phyloP scores from a whole-genome alignment of 2,888 invertebrate species.

The Eupithecia inturbata region DNA sequence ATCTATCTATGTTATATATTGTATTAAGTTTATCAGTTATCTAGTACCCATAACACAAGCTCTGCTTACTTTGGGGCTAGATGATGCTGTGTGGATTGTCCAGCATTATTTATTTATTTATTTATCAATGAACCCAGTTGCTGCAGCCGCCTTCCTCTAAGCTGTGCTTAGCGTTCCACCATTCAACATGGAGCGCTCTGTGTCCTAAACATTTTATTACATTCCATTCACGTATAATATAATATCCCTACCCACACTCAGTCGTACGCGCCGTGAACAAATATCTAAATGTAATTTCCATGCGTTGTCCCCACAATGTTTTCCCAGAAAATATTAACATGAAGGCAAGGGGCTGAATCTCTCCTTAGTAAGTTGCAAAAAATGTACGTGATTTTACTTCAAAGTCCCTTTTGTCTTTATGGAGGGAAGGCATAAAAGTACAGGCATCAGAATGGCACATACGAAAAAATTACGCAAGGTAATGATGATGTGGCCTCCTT shows the following conservation, averaged over 20 bases:
- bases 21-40: no score
- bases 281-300: constrained; percentile 85
- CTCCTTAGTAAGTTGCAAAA: constrained; percentile 85
- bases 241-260: constrained; percentile 81
- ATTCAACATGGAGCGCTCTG: constrained; percentile 48
- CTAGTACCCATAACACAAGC: no score
- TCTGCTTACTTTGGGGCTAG: no score
- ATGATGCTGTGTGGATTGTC: no score
- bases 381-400: constrained; percentile 85
- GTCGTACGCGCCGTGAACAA: constrained; percentile 80
- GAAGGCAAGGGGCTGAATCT: constrained; percentile 83
- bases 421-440: constrained; percentile 82
- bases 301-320: constrained; percentile 84
- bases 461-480: constrained; percentile 82
- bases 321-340: constrained; percentile 84
- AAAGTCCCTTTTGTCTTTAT: constrained; percentile 85
- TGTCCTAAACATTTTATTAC: constrained; percentile 82
- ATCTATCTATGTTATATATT: no score
- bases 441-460: constrained; percentile 81
- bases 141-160: constrained; percentile 8
- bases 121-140: not conserved
- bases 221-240: constrained; percentile 84
- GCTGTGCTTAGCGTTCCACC: constrained; percentile 30
- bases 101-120: no score
- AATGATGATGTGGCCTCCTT: constrained; percentile 82